Base-by-base conservation (phyloP, 1,140 invertebrate species). In the Trichogramma pretiosum region DNA sequence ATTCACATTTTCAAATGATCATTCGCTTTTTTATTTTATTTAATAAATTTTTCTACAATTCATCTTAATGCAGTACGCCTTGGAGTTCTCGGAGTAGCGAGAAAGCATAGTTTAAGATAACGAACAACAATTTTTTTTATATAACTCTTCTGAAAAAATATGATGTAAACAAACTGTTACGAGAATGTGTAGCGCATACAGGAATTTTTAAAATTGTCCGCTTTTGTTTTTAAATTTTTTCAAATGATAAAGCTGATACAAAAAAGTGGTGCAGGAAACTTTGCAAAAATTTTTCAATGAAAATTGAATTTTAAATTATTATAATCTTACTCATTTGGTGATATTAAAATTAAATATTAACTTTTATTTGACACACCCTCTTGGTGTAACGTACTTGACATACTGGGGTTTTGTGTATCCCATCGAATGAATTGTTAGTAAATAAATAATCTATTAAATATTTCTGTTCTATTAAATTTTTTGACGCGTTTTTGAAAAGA, bases 31-130 rank as follows among this genome's bases (percentile, higher is more conserved):
- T 66, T 54, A 62, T 66, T 68, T 70, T 62, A 64, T 69, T 69
- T 65, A 65, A 68, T 70, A 70, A 68, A 71, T 69, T 72, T 65
- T 61, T 67, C 66, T 70, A 70, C 68, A 72, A 68, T 70, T 70
- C 63, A 56, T 69, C 60, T 64, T 68, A 70, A 65, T 59, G 59
- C 67, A 68, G 64, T 70, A 67, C 60, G 65, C 67, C 59, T 65
- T 65, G 60, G 60, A 67, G 57, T 67, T 65, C 57, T 64, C 64
- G 55, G 59, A 60, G 51, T 62, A 54, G 60, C 59, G 59, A 65
- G 59, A 69, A 64, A 67, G 57, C 56, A 56, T 55, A 59, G 54
- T 46, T 21, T 32, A 51, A 36, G 46, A 46, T 51, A 51, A 51
- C 37, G 30, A 43, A 33, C 43, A 51, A 51, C 43, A 38, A 46